Evolutionary conservation across 2,888 invertebrate species (phyloP), one percentile per base, ranked within the genome.

Genomic region (Agriopis aurantiaria): DNA sequence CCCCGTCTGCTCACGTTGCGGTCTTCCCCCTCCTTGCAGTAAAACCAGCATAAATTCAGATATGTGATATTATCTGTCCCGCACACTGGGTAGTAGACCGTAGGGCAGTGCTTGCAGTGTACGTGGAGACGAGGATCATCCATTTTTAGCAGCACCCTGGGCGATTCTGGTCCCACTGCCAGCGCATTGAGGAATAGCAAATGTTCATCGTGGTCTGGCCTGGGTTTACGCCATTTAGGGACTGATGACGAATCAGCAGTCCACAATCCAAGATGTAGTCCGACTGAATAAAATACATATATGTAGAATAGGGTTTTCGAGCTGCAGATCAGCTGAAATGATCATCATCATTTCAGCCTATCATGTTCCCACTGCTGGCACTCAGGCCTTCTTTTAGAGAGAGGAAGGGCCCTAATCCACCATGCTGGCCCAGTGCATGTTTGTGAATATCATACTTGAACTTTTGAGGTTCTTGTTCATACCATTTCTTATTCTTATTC

Each of bases 41-140:
- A n/a, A 33, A 58, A 58, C 46, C 46, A 58, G 33, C 58, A 58
- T 41, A 58, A 4, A n/a, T 58, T 58, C 33, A 58, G 12, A 12
- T 58, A 58, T 8, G 58, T 58, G 1, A 46, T 23, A 8, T 58
- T 58, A 11, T 58, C 58, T 0, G 58, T 8, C 0, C 46, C 58
- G 33, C 58, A 58, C 9, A 58, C 7, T 0, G 58, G 58, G 33
- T 58, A 58, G 33, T 58, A 58, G 2, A 58, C 58, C 0, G 58
- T 58, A 9, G 58, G 58, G 7, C 58, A 58, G 23, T 58, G 46
- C 33, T 48, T 58, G 58, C 58, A 58, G 46, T 58, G 0, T 0
- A 8, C 12, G 33, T 58, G 58, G 3, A 58, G 46, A 23, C 46
- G 46, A 23, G 23, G 8, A 9, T 58, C 46, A 4, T 33, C 12